Conservation (phyloP, 2,113 vertebrate species). For the Osmerus eperlanus region DNA sequence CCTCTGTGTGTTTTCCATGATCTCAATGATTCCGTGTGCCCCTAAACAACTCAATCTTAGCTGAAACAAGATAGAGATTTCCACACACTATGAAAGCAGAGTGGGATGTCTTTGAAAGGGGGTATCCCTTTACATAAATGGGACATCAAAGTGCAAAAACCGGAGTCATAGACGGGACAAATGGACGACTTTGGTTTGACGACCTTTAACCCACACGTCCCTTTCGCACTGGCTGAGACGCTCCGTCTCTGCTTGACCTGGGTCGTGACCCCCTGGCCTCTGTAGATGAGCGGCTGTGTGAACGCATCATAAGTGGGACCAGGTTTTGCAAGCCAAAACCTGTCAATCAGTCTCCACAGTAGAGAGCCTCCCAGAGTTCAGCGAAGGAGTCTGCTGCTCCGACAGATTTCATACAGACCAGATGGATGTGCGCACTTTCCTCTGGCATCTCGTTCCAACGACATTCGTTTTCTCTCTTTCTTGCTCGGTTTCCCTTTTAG, state of each 20-base stretch:
- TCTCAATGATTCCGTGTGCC: slow-evolving; percentile 24
- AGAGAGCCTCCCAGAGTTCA: slow-evolving; percentile 26
- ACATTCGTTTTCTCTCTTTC: background rate
- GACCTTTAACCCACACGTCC: slow-evolving; percentile 46
- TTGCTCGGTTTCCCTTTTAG: background rate
- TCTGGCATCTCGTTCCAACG: slow-evolving; percentile 19
- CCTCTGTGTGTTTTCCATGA: slow-evolving; percentile 6
- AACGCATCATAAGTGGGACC: slow-evolving; percentile 55
- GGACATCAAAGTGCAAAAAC: slow-evolving; percentile 17
- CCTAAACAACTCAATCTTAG: slow-evolving; percentile 34
- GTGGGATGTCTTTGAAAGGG: slow-evolving; percentile 7
- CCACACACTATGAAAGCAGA: background rate
- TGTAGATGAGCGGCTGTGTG: slow-evolving; percentile 29
- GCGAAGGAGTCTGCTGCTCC: slow-evolving; percentile 20
- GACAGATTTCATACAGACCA: slow-evolving; percentile 44
- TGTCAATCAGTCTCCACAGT: slow-evolving; percentile 51
- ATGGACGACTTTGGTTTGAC: slow-evolving; percentile 32
- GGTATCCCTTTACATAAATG: background rate
- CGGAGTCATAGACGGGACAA: slow-evolving; percentile 45
- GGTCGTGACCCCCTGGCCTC: slow-evolving; percentile 49
- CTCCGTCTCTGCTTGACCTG: slow-evolving; percentile 33
- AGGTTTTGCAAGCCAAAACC: slow-evolving; percentile 44
- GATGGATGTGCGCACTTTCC: slow-evolving; percentile 33
- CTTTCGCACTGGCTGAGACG: slow-evolving; percentile 19
- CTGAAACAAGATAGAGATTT: background rate